These are phyloP conservation scores for Agrotis exclamationis DNA, from an alignment of 2,888 invertebrate species.

Conservation along the genomic window DNA sequence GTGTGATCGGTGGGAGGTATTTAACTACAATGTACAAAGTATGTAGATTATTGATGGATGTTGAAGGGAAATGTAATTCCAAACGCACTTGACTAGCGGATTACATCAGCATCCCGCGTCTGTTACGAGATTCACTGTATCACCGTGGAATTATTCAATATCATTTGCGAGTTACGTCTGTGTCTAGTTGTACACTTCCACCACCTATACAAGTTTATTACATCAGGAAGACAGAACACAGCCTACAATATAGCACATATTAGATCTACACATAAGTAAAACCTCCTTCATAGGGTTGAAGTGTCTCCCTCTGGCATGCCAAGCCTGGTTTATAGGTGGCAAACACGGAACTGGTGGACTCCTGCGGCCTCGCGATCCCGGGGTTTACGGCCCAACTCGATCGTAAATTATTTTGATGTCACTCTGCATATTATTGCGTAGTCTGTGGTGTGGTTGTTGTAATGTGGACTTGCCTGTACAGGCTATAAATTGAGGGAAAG, in stretches of 20 bases:
- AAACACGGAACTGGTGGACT: conserved; percentile 64
- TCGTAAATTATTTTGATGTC: conserved; percentile 68
- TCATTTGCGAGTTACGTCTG: conserved; percentile 3
- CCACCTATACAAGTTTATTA: conserved; percentile 26
- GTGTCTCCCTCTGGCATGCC: conserved; percentile 49
- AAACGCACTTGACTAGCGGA: conserved; percentile 21
- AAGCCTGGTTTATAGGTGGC: conserved; percentile 61
- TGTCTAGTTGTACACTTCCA: background rate
- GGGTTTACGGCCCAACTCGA: conserved; percentile 53
- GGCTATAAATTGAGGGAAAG: conserved; percentile 36
- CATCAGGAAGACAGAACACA: conserved; percentile 13
- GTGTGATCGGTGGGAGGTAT: conserved; percentile 7
- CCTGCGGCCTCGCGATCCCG: conserved; percentile 59
- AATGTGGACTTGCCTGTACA: conserved; percentile 14
- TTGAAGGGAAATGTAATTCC: conserved; percentile 17
- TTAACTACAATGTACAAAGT: background rate
- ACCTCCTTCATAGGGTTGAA: conserved; percentile 27
- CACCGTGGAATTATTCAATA: background rate
- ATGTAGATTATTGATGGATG: conserved; percentile 13
- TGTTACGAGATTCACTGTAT: conserved; percentile 10
- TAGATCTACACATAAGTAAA: conserved; percentile 27
- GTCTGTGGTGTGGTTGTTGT: conserved; percentile 41
- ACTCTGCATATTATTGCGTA: conserved; percentile 65
- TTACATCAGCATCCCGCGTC: conserved; percentile 15
- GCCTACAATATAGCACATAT: background rate